Evolutionary conservation across 2,113 vertebrate species (phyloP).

Genomic region (Caranx melampygus): DNA sequence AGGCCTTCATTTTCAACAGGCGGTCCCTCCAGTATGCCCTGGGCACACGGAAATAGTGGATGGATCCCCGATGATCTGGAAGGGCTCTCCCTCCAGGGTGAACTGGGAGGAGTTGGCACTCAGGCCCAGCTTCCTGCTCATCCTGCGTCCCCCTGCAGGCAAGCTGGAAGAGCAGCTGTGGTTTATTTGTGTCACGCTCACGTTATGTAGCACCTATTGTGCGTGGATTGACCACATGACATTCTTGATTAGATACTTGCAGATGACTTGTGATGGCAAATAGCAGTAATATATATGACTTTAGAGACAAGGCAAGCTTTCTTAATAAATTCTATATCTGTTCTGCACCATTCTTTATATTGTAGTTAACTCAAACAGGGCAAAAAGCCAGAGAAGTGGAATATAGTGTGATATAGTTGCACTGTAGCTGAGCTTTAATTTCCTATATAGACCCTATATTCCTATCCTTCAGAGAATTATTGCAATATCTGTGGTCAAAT

Average conservation of each 20-base stretch:
- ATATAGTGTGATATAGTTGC: background rate
- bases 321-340: background rate
- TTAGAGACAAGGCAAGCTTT: constrained; percentile 50
- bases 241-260: constrained; percentile 50
- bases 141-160: constrained; percentile 69
- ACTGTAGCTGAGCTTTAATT: background rate
- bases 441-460: background rate
- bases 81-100: constrained; percentile 85
- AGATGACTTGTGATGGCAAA: constrained; percentile 26
- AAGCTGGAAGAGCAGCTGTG: constrained; percentile 59
- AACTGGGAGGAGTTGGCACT: constrained; percentile 84
- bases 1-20: constrained; percentile 93
- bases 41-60: constrained; percentile 93
- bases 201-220: constrained; percentile 69
- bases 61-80: constrained; percentile 89
- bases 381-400: too few relatives aligned
- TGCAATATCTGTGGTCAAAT: background rate
- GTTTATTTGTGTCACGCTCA: constrained; percentile 45
- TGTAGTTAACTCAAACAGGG: background rate
- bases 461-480: background rate
- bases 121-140: constrained; percentile 84
- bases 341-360: background rate
- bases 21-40: constrained; percentile 93
- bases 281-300: constrained; percentile 49
- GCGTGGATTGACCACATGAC: constrained; percentile 58